Conservation (phyloP, 2,113 vertebrate species). For the Nestor notabilis region DNA sequence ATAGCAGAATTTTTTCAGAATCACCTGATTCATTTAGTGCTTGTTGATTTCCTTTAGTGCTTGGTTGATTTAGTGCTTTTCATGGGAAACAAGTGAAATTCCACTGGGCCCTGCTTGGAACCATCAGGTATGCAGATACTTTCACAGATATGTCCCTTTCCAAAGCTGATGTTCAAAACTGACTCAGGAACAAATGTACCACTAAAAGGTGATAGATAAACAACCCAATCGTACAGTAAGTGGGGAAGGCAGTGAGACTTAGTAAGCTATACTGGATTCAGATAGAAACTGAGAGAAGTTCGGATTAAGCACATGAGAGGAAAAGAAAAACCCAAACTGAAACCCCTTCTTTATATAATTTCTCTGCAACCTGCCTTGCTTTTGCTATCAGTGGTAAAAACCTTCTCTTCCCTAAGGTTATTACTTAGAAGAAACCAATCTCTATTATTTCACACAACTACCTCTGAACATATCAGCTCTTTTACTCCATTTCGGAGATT, state of each 20-base stretch:
- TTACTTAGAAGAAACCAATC: not conserved
- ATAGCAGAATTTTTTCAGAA: not conserved
- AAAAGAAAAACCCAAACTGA: not conserved
- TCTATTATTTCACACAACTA: slow-evolving; percentile 11
- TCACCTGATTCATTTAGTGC: not conserved
- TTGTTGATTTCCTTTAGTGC: not conserved
- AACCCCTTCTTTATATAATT: not conserved
- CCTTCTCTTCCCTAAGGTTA: not conserved
- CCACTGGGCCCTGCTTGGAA: not conserved
- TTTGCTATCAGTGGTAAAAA: not conserved
- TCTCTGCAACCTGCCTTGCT: not conserved
- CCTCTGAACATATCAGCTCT: not conserved
- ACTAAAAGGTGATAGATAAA: not conserved
- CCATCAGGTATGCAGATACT: accelerated
- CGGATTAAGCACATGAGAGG: not conserved
- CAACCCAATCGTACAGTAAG: not conserved
- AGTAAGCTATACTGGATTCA: not conserved
- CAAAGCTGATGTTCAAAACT: not conserved
- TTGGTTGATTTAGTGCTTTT: not conserved
- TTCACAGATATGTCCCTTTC: not conserved
- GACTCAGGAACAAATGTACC: not conserved
- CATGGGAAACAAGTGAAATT: not conserved
- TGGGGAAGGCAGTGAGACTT: not conserved
- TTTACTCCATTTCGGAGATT: not conserved
- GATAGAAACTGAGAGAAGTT: not conserved